Conservation (phyloP, 2,113 vertebrate species). For the Solea senegalensis region DNA sequence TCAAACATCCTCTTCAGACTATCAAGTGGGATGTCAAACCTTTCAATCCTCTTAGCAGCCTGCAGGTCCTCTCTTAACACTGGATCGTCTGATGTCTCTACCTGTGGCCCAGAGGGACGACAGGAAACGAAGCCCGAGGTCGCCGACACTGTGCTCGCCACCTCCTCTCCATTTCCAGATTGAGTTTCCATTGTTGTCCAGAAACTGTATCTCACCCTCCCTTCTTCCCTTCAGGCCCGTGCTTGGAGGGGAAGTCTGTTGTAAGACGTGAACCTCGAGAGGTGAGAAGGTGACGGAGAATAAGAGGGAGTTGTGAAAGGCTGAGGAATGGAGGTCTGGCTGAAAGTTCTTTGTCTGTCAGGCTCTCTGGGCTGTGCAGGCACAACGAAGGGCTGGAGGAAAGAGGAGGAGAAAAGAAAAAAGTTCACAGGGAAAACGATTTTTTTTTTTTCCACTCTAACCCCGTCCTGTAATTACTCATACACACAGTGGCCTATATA, state of each 20-base stretch:
- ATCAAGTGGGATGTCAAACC: conserved; percentile 80
- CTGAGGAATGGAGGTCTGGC: conserved; percentile 28
- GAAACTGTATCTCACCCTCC: conserved; percentile 69
- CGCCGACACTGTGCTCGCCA: conserved; percentile 50
- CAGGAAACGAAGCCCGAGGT: conserved; percentile 59
- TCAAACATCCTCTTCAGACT: conserved; percentile 85
- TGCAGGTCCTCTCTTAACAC: conserved; percentile 72
- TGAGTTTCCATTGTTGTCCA: conserved; percentile 84
- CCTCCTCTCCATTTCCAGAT: conserved; percentile 82
- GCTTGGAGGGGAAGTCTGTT: conserved; percentile 61
- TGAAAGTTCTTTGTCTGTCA: conserved; percentile 32
- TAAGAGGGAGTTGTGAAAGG: background rate
- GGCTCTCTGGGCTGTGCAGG: conserved; percentile 30
- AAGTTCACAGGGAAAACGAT: too few species aligned
- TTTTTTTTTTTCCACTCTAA: too few species aligned
- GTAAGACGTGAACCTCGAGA: conserved; percentile 35
- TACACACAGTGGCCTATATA: conserved; percentile 36
- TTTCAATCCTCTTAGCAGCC: conserved; percentile 75
- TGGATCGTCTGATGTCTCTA: conserved; percentile 53
- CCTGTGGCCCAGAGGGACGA: conserved; percentile 44
- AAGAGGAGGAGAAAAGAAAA: conserved; percentile 46
- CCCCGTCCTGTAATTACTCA: background rate
- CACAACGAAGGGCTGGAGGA: conserved; percentile 9
- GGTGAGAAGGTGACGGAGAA: conserved; percentile 30
- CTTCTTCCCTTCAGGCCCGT: conserved; percentile 34